Evolutionary conservation across 2,797 vertebrate species (phyloP), one percentile per base, ranked within the genome.

Genomic region (Falco columbarius): DNA sequence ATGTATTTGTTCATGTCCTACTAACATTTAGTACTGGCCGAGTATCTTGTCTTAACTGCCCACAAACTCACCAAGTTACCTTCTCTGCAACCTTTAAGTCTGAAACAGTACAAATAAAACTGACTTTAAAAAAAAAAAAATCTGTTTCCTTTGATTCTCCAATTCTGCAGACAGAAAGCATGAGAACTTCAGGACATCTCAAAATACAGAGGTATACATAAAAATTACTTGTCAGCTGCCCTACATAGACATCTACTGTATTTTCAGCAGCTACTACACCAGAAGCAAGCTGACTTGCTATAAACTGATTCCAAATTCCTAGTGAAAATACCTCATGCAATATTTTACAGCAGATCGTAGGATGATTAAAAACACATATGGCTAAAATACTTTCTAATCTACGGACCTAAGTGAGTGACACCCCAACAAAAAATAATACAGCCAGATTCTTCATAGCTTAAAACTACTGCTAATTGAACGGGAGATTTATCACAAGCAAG

Each of bases 201-300:
- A 65, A 90, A 92, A 80, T 5, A 89, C 74, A 38, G 62, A 91
- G 75, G 68, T 47, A 59, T 15, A 76, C 68, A 71, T 62, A 36
- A 79, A 96, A 97, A 88, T 76, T 72, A 42, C 77, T 79, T 93
- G 81, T 86, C 95, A 97, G 84, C 77, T 96, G 95, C 89, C 91
- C 84, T 94, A 94, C 93, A 95, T 66, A 95, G 84, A 95, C 94
- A 94, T 76, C 95, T 92, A 81, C 73, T 93, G 92, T 93, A 95
- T 95, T 94, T 96, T 54, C 88, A 32, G 89, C 8, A 91, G 96
- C 82, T 85, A 93, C 87, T 93, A 86, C 92, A 97, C 16, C 49
- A 83, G 65, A 61, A 86, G 44, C 88, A 96, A 93, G 87, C 65
- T 84, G 21, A 36, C 54, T 73, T 34, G 36, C 80, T 46, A 49